Base-by-base conservation (phyloP, 2,888 invertebrate genomes). In the Ctena decussata region DNA sequence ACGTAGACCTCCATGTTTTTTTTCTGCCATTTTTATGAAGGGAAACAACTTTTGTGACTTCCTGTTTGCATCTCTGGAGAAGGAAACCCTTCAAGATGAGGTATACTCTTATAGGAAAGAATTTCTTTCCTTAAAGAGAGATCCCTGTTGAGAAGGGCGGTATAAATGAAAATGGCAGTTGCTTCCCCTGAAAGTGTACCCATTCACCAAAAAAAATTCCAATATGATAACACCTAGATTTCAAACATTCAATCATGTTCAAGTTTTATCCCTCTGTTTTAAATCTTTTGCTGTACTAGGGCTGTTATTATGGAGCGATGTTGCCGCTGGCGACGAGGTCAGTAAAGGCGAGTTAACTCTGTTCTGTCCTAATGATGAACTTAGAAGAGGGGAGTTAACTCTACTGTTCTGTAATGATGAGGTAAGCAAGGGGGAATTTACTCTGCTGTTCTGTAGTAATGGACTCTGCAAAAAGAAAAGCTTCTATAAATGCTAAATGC, bases 261-360 rank as follows among this genome's bases (percentile, higher is more conserved):
- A 65, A 32, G 65, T 65, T 65, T 65, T 65, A 18, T 65, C 65
- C 65, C 65, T 65, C 35, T 65, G 65, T 65, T 65, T 65, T 35
- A 65, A 65, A 35, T 65, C 65, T 35, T 65, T 65, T 12, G 65
- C 65, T 65, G 65, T 65, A 18, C 65, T 65, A 18, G 65, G 35
- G 24, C 65, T 65, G 35, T 21, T 35, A 11, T 35, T 35, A n/a
- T 65, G 65, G 3, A 15, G 65, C 32, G 65, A 65, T 32, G 60
- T 30, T 30, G 30, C 6, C 27, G 30, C 6, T 6, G 65, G 18
- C 8, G 65, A 35, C 8, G 32, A 65, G 18, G 21, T 65, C 32
- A 65, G 18, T 35, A 65, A 35, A 32, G 65, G 65, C 35, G 65
- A 65, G 21, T 65, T 65, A 8, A 65, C 65, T 65, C 65, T 65